Base-by-base conservation (phyloP, 2,888 invertebrate species). In the Tachina fera region DNA sequence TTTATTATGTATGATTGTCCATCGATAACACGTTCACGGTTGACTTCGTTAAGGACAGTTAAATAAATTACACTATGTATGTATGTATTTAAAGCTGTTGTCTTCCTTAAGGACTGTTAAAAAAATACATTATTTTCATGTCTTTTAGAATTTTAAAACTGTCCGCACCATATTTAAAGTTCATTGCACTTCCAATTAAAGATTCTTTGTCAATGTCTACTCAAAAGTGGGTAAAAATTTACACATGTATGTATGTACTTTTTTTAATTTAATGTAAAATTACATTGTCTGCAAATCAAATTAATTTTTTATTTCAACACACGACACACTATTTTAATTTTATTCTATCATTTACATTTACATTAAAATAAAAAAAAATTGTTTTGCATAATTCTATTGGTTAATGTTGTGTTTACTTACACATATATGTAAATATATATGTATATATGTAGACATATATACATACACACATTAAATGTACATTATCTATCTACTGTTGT, bases 141-240 rank as follows among this genome's bases (percentile, higher is more conserved):
- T 13, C 13, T 13, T 11, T 47, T 11, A 47, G 14, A 31, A 31
- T 31, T 51, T 39, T 3, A 14, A 14, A 51, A 56, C 43, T 14
- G 31, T 31, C 5, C 31, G 31, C 31, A 31, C 31, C 13, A 58
- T 65, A 16, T 14, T 19, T 14, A 47, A 63, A 71, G 76, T 82
- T 76, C 70, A 76, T 13, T 63, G 82, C 13, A 76, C 70, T 19
- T 47, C 47, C 39, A 75, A 61, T 63, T 53, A 53, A 61, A 80
- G 53, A 68, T 74, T 81, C 81, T 81, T 75, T 81, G 67, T 51
- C 61, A 81, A 81, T 74, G 61, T 68, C 45, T 13, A 45, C 45
- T 13, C 51, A 53, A 70, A 47, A 60, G 43, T 5, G 11, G 45
- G 41, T 3, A 53, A 16, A 61, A 61, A 43, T 2, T 43, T 61